These are phyloP conservation scores for Symphodus melops DNA, from an alignment of 2,113 vertebrate species.

Conservation along the genomic window DNA sequence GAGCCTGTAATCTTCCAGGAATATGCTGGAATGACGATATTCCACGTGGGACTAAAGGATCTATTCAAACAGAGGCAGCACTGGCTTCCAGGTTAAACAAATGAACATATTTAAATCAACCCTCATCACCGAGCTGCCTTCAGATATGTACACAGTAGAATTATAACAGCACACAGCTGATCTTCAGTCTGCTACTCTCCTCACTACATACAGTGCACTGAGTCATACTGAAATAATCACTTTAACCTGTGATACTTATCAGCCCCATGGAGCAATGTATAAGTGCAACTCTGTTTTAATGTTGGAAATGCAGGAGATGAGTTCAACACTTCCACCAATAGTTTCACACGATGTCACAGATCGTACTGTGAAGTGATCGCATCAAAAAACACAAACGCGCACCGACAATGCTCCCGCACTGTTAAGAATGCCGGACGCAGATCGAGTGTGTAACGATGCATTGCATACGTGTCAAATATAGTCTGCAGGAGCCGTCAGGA, in stretches of 20 bases:
- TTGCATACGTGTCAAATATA: not conserved
- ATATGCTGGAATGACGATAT: slow-evolving; percentile 39
- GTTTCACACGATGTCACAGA: not conserved
- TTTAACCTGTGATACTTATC: not conserved
- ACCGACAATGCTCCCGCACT: too few relatives aligned
- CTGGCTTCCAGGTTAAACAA: not conserved
- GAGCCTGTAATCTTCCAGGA: slow-evolving; percentile 41
- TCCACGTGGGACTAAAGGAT: slow-evolving; percentile 4
- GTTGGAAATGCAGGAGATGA: not conserved
- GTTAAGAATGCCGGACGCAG: not conserved
- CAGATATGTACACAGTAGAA: not conserved
- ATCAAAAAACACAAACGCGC: too few relatives aligned
- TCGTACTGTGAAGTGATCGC: not conserved
- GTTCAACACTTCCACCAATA: too few relatives aligned
- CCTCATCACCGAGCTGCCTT: not conserved
- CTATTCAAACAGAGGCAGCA: slow-evolving; percentile 11
- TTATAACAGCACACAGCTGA: not conserved
- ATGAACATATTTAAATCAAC: slow-evolving; percentile 5
- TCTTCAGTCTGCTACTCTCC: too few relatives aligned
- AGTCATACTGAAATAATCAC: too few relatives aligned
- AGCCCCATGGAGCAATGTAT: not conserved
- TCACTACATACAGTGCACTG: too few relatives aligned
- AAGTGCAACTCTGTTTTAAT: too few relatives aligned
- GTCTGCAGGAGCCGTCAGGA: not conserved
- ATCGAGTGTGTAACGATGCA: not conserved